Base-by-base conservation (phyloP, 2,888 invertebrate species). In the Synergus itoensis region DNA sequence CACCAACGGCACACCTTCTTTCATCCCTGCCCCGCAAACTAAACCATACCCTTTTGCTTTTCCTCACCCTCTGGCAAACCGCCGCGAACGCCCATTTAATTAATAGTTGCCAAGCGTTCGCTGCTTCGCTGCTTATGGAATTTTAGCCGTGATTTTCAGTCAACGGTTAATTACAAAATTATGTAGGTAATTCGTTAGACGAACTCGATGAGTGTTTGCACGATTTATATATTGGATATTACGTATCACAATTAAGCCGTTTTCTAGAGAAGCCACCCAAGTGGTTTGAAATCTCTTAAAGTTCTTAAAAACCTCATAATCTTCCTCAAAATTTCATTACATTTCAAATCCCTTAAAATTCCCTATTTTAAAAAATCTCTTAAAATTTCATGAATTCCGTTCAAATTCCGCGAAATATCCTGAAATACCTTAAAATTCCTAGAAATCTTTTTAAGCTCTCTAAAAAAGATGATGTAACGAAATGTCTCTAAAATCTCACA, bases 51-150 rank as follows among this genome's bases (percentile, higher is more conserved):
- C n/a, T n/a, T 36, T 36, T 36, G 9, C 48, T 16, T 73, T 28
- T 53, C 28, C 28, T 73, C 69, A 73, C 67, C 53, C 73, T 40
- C n/a, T 53, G 40, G 53, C 69, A 78, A 78, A 78, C 69, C 48
- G 36, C 78, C 45, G 62, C 78, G 69, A 69, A 78, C 78, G 43
- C 78, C 78, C 57, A 65, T 78, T 78, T 78, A 78, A 78, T 78
- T 78, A 78, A 69, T 78, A 78, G 69, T 73, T 78, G 67, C 77
- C 67, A 67, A 77, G 65, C 64, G 64, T 77, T 77, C 48, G 64
- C 21, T 78, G 69, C 53, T 78, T 62, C 69, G 57, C 36, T 78
- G 78, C 78, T 78, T 78, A 67, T 60, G 69, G 53, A 78, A 78
- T 78, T 78, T 78, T 43, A 69, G 7, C 36, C 69, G 36, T 48